A percentile compares a stretch with the other conserved stretches of the same genome.
Conservation (phyloP, 2,888 invertebrate species). For the Ormyrus thymus region DNA sequence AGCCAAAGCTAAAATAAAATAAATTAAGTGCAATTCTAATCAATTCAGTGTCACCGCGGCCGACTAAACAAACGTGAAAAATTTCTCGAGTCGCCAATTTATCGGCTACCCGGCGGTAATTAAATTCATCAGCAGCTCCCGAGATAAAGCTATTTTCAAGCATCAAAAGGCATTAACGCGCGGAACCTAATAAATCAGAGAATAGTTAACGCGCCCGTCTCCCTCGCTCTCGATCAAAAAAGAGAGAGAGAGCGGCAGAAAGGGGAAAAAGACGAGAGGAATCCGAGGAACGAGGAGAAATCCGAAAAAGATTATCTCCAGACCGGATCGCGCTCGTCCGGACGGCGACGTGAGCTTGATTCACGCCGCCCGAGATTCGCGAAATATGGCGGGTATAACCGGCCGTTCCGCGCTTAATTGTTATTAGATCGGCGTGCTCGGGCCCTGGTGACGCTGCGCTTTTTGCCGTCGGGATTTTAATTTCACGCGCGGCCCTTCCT, state of each 20-base stretch:
- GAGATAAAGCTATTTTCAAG: constrained; percentile 42
- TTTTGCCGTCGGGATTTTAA: constrained; percentile 34
- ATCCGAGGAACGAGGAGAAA: constrained; percentile 3
- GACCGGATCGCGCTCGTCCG: constrained; percentile 29
- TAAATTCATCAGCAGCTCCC: constrained; percentile 38
- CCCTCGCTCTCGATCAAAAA: constrained; percentile 1
- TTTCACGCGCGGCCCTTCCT: constrained; percentile 35
- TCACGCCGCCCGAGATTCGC: constrained; percentile 8
- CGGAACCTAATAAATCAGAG: constrained; percentile 50
- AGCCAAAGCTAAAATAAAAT: background rate
- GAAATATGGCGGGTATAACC: background rate
- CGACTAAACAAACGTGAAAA: background rate
- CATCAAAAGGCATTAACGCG: constrained; percentile 34
- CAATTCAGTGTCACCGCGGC: background rate
- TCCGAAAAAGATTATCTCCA: constrained; percentile 44
- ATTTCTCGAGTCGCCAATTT: constrained; percentile 8
- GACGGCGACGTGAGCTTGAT: constrained; percentile 42
- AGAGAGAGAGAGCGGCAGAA: background rate
- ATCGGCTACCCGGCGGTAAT: constrained; percentile 27
- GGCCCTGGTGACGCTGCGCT: constrained; percentile 6
- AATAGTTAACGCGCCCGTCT: constrained; percentile 43
- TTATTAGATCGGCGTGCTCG: constrained; percentile 10
- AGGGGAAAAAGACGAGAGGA: background rate
- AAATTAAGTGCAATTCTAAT: background rate
- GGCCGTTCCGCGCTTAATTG: background rate